Percentiles rank a stretch among this genome's conserved stretches.
phyloP scores from a whole-genome alignment of 2,888 invertebrate genomes.

The Nemoura dubitans region DNA sequence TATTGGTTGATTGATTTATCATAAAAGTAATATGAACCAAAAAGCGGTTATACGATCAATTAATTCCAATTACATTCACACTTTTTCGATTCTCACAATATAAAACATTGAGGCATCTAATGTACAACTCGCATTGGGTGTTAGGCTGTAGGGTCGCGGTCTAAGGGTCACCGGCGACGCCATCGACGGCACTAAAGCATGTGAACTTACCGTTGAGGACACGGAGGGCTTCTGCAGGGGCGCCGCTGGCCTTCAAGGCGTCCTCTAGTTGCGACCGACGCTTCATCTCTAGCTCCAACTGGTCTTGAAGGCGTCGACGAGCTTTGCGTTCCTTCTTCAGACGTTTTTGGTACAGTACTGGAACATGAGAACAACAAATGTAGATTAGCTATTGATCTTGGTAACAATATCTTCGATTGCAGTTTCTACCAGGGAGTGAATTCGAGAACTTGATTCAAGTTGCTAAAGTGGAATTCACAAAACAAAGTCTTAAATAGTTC shows the following conservation, averaged over 20 bases:
- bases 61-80: not conserved
- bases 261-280: slow-evolving; percentile 82
- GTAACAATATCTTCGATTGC: too few relatives aligned
- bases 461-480: not conserved
- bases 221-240: slow-evolving; percentile 78
- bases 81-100: not conserved
- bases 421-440: too few relatives aligned
- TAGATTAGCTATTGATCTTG: too few relatives aligned
- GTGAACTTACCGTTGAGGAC: slow-evolving; percentile 76
- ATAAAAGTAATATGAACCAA: not conserved
- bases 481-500: not conserved
- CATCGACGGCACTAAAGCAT: not conserved
- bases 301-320: slow-evolving; percentile 84
- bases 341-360: slow-evolving; percentile 90
- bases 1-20: slow-evolving; percentile 19
- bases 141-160: too few relatives aligned
- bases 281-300: slow-evolving; percentile 82
- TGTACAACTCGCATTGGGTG: too few relatives aligned
- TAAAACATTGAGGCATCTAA: too few relatives aligned
- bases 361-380: slow-evolving; percentile 55
- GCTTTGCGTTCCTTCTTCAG: slow-evolving; percentile 87
- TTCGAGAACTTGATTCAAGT: slow-evolving; percentile 41
- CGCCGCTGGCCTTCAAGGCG: slow-evolving; percentile 79
- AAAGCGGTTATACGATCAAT: not conserved
- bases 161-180: not conserved